Base-by-base conservation (phyloP, 2,888 invertebrate genomes). In the Euspilapteryx auroguttella region DNA sequence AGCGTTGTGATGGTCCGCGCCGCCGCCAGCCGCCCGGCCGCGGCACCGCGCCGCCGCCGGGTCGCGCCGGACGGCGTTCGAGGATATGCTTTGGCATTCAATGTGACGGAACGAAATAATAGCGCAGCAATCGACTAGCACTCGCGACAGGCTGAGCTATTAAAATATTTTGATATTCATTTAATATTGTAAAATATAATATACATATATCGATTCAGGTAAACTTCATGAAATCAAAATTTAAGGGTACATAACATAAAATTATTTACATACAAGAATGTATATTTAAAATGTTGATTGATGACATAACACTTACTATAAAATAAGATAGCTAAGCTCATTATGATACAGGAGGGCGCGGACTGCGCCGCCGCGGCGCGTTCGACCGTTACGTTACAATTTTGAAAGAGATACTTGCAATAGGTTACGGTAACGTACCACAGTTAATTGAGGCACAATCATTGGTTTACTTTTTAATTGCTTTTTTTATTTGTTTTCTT, bases 381-480 rank as follows among this genome's bases (percentile, higher is more conserved):
- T 44, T 12, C 24, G 3, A 9, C 12, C 8, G 24, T 11, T 13
- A 13, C 15, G 4, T 15, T 23, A 22, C 11, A 21, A 8, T 25
- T 21, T 12, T 21, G 11, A 55, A 66, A 63, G 61, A 56, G 55
- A 55, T 54, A 65, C 64, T 68, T 63, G 69, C 68, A 69, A 61
- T 65, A 61, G 55, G 62, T 65, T 64, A 68, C 63, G 75, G 75
- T 75, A 73, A 71, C 75, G 75, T 73, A 75, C 73, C 73, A 75
- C 75, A 71, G 69, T 66, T 71, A 61, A 71, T 71, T 71, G 73
- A 75, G 75, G 75, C 75, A 75, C 75, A 73, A 75, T 73, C 71
- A 75, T 75, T 75, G 75, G 75, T 75, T 73, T 68, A 56, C 69
- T 6, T 6, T 71, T 65, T 63, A 56, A 64, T 69, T 71, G 63